Evolutionary conservation across 2,888 invertebrate genomes (phyloP).

Genomic region (Mechanitis messenoides): DNA sequence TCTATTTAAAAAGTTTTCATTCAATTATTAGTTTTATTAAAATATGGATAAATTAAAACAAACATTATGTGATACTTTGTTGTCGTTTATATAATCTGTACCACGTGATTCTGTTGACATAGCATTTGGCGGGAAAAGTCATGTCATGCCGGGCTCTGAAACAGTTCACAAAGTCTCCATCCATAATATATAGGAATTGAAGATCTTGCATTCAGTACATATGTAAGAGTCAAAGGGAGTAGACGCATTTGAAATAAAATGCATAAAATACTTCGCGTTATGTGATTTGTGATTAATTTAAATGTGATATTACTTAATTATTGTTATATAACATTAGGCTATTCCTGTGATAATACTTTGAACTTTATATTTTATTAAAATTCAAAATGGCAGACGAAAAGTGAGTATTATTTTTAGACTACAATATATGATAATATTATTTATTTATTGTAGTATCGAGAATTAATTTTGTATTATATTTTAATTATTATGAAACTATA

Average conservation of each 20-base stretch:
- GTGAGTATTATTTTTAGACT: constrained; percentile 42
- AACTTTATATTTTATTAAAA: constrained; percentile 26
- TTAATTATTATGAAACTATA: neutral
- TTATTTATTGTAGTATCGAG: neutral
- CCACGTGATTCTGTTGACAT: neutral
- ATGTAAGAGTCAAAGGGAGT: constrained; percentile 25
- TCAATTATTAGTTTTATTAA: neutral
- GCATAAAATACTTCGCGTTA: constrained; percentile 16
- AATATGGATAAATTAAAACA: neutral
- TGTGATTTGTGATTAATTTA: constrained; percentile 27
- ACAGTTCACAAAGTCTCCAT: constrained; percentile 31
- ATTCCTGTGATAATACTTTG: constrained; percentile 53
- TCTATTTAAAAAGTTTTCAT: too few species aligned
- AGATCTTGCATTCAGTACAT: constrained; percentile 33
- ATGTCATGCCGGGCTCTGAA: constrained; percentile 17
- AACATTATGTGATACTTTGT: neutral
- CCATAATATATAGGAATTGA: constrained; percentile 34
- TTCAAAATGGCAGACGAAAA: constrained; percentile 54
- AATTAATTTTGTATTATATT: neutral
- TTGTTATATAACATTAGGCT: constrained; percentile 23
- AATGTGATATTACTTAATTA: constrained; percentile 38
- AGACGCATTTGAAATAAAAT: constrained; percentile 30
- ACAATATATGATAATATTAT: neutral
- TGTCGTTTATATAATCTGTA: constrained; percentile 3
- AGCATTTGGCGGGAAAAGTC: constrained; percentile 20